These are phyloP conservation scores for Anthoscopus minutus DNA, from an alignment of 2,113 vertebrate genomes.

Conservation along the genomic window DNA sequence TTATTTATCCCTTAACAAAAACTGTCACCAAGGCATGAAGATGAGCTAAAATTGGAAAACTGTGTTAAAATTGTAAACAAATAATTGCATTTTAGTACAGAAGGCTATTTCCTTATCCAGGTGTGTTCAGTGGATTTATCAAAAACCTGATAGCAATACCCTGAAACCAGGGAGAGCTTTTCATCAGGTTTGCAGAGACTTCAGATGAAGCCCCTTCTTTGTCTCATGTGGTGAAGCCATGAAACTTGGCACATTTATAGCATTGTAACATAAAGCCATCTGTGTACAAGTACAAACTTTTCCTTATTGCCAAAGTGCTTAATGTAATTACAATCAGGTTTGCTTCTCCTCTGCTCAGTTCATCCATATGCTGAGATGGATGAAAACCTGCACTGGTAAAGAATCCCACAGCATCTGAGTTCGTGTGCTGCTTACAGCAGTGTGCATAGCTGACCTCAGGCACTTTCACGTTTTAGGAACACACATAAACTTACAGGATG, in stretches of 20 bases:
- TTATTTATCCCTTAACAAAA: neutral
- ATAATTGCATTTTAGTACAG: neutral
- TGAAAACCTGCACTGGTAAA: slow-evolving; percentile 47
- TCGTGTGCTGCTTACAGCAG: slow-evolving; percentile 38
- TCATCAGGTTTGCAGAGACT: neutral
- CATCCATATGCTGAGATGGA: slow-evolving; percentile 38
- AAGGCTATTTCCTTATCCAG: neutral
- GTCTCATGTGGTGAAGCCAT: neutral
- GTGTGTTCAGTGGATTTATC: neutral
- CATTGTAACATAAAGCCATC: slow-evolving; percentile 57
- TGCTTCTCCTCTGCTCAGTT: slow-evolving; percentile 35
- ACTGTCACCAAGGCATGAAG: neutral
- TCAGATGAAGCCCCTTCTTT: neutral
- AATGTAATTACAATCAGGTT: slow-evolving; percentile 66
- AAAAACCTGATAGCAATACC: neutral
- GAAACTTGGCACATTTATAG: slow-evolving; percentile 55
- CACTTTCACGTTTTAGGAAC: neutral
- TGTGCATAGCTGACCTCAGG: slow-evolving; percentile 14
- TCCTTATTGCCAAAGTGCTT: slow-evolving; percentile 51
- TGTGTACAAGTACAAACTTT: slow-evolving; percentile 54
- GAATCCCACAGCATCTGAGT: slow-evolving; percentile 36
- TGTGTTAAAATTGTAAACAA: neutral
- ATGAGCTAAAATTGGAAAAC: neutral
- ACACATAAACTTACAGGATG: neutral
- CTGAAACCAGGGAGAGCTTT: neutral